These are phyloP conservation scores for Dreissena rostriformis DNA, from an alignment of 1,140 invertebrate species.

Conservation along the genomic window DNA sequence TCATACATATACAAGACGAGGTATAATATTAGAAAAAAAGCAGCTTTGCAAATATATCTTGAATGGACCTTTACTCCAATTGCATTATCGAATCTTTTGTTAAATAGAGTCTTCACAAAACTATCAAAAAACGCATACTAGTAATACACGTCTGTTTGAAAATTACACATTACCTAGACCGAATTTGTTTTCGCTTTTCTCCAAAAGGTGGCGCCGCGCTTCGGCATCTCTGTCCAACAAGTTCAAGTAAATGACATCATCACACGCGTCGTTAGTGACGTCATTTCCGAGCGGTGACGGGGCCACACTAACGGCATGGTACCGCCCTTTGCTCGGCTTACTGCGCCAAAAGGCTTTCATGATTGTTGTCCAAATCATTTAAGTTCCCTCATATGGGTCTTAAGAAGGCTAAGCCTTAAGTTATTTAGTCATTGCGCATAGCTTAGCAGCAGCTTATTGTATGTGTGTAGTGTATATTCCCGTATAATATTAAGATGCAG, in stretches of 20 bases:
- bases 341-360: conserved; percentile 51
- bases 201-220: background rate
- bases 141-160: no score
- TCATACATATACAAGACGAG: no score
- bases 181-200: no score
- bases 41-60: no score
- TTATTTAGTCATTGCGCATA: background rate
- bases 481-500: no score
- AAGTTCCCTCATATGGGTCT: conserved; percentile 41
- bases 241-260: conserved; percentile 5
- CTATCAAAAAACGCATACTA: no score
- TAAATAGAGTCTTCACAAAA: no score
- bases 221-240: conserved; percentile 6
- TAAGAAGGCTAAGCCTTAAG: background rate
- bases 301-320: conserved; percentile 22
- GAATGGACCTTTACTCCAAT: no score
- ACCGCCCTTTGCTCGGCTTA: conserved; percentile 9
- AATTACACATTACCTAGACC: no score
- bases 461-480: no score
- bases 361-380: conserved; percentile 40
- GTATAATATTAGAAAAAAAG: no score
- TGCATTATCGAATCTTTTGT: no score
- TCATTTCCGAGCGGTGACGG: conserved; percentile 16
- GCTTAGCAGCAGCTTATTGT: background rate
- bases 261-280: conserved; percentile 10